These are phyloP conservation scores for Hormaphis cornu DNA, from an alignment of 1,140 invertebrate species.

Conservation along the genomic window DNA sequence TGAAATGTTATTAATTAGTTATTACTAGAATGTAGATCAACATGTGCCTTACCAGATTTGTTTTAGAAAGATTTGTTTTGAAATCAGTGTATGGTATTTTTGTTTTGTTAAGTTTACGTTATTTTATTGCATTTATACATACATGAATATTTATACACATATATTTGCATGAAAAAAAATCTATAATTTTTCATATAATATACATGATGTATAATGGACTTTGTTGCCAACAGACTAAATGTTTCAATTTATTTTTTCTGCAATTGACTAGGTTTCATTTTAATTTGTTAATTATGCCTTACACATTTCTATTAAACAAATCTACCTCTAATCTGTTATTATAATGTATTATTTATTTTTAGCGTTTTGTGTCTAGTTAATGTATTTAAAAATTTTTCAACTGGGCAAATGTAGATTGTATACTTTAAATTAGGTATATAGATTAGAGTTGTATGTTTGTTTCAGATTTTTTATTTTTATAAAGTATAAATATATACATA, in stretches of 20 bases:
- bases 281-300: not conserved
- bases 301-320: slow-evolving; percentile 9
- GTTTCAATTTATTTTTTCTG: too few relatives aligned
- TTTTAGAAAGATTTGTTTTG: slow-evolving; percentile 7
- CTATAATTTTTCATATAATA: too few relatives aligned
- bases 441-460: slow-evolving; percentile 13
- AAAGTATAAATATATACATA: slow-evolving; percentile 2
- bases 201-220: too few relatives aligned
- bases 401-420: not conserved
- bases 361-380: not conserved
- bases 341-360: not conserved
- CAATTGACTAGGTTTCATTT: not conserved
- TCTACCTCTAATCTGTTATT: slow-evolving; percentile 17
- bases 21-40: slow-evolving; percentile 25
- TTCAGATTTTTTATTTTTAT: slow-evolving; percentile 30
- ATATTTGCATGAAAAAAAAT: too few relatives aligned
- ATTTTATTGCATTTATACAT: not conserved
- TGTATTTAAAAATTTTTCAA: slow-evolving; percentile 8
- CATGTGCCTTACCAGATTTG: slow-evolving; percentile 27
- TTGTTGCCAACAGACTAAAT: too few relatives aligned
- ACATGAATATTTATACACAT: too few relatives aligned
- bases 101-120: slow-evolving; percentile 5
- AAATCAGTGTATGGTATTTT: not conserved
- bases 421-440: too few relatives aligned
- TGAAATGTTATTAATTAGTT: slow-evolving; percentile 30